Evolutionary conservation across 2,113 vertebrate species (phyloP), one percentile per base, ranked within the genome.

Genomic region (Indicator maculatus): DNA sequence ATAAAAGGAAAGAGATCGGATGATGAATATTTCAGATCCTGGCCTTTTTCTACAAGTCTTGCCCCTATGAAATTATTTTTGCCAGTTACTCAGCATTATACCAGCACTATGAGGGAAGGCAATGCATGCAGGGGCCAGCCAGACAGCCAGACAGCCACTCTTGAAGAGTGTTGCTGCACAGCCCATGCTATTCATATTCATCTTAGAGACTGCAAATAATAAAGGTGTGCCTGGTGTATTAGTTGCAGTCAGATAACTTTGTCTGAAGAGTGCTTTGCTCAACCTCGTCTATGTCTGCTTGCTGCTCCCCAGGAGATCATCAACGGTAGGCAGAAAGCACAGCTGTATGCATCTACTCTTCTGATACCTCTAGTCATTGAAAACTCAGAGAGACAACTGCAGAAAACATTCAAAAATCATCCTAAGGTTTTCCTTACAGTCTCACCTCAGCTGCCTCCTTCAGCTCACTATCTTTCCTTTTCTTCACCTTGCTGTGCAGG

Each of bases 401-500:
- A 78, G 80, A 75, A 80, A 86, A 50, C 26, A 84, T 26, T 95
- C 27, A 79, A 20, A 88, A 77, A 55, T 88, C 18, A 10, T 90
- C 78, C 72, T 81, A 20, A 45, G 65, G 59, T 47, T 76, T 30
- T 38, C 71, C 74, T 95, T 87, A 38, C 44, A 82, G 80, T 30
- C 55, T 30, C 79, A 27, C 63, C 63, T 94, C 93, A 94, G 95
- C 73, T 90, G 52, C 38, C 30, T 80, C 59, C 65, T 95, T 86
- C 36, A 78, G 63, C 30, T 88, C 72, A 63, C 61, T 30, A 38
- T 39, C 41, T 92, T 76, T 76, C 33, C 5, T 74, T 28, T 23
- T 82, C 73, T 60, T 94, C 20, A 36, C 86, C 30, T 86, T 44
- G 41, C 38, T 86, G 21, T 30, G 18, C 39, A 17, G 74, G 56